phyloP scores from a whole-genome alignment of 1,140 invertebrate species.

The Drosophila pectinifera region DNA sequence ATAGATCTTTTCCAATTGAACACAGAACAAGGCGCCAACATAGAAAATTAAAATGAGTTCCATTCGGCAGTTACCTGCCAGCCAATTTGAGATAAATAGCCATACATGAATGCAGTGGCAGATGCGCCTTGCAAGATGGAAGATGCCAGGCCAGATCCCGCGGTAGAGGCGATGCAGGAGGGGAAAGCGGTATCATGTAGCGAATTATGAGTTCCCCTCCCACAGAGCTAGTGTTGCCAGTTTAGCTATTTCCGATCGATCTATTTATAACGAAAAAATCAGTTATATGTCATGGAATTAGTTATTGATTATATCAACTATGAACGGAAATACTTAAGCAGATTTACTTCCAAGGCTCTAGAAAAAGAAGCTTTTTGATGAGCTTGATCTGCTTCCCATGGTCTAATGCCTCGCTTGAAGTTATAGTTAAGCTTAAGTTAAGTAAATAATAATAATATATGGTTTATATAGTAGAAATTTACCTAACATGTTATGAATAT shows the following conservation, averaged over 20 bases:
- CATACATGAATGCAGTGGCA: conserved; percentile 67
- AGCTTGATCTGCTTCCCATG: too few relatives aligned
- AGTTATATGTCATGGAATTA: too few relatives aligned
- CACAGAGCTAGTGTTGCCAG: not conserved
- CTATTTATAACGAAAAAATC: too few relatives aligned
- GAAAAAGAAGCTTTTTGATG: too few relatives aligned
- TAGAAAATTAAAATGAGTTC: conserved; percentile 34
- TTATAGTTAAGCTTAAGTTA: too few relatives aligned
- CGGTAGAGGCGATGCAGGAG: not conserved
- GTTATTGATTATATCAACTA: too few relatives aligned
- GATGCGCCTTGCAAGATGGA: conserved; percentile 73
- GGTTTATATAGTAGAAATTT: too few relatives aligned
- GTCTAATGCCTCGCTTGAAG: too few relatives aligned
- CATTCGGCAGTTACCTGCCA: conserved; percentile 65
- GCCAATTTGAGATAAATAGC: conserved; percentile 69
- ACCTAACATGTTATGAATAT: too few relatives aligned
- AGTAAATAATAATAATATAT: too few relatives aligned
- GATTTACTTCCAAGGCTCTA: too few relatives aligned
- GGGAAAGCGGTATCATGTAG: conserved; percentile 53
- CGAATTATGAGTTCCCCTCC: conserved; percentile 66
- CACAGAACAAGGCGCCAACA: conserved; percentile 24
- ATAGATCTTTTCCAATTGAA: conserved; percentile 3
- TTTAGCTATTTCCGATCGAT: not conserved
- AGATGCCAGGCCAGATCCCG: conserved; percentile 35
- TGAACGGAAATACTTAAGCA: too few relatives aligned